Evolutionary conservation across 2,113 vertebrate genomes (phyloP), one percentile per base, ranked within the genome.

Genomic region (Steatornis caripensis): DNA sequence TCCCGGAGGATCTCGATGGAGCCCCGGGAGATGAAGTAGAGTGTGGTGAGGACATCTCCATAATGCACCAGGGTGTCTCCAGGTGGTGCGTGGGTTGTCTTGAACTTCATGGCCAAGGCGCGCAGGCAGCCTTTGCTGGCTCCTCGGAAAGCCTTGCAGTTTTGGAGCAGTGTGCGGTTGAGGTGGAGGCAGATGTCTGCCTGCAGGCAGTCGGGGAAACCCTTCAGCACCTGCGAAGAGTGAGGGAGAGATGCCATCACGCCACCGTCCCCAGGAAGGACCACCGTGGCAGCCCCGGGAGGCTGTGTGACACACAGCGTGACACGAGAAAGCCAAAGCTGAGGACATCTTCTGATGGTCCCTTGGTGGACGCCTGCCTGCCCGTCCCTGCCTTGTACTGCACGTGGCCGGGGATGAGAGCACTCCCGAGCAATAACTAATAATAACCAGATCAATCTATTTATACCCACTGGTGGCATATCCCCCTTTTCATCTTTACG

Each of bases 111-210:
- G 48, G 99, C 99, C 55, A 99, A 98, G 16, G 99, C 99, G 0
- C 99, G 98, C 87, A 99, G 98, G 94, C 99, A 99, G 83, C 99
- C 99, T 48, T 99, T 99, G 98, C 98, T 99, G 92, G 99, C 99
- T 2, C 99, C 99, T 1, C 89, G 97, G 97, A 99, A 99, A 4
- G 99, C 99, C 18, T 98, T 99, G 97, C 99, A 99, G 98, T 99
- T 98, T 97, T 99, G 99, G 53, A 99, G 98, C 90, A 99, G 98
- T 2, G 97, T 99, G 65, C 99, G 99, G 98, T 99, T 99, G 96
- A 99, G 96, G 92, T 99, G 99, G 65, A 99, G 98, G 96, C 99
- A 99, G 98, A 99, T 99, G 95, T 99, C 99, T 0, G 99, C 99
- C 97, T 99, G 99, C 89, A 99, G 98, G 97, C 99, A 99, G 98